Evolutionary conservation across 2,888 invertebrate genomes (phyloP), one percentile per base, ranked within the genome.

Genomic region (Caradrina kadenii): DNA sequence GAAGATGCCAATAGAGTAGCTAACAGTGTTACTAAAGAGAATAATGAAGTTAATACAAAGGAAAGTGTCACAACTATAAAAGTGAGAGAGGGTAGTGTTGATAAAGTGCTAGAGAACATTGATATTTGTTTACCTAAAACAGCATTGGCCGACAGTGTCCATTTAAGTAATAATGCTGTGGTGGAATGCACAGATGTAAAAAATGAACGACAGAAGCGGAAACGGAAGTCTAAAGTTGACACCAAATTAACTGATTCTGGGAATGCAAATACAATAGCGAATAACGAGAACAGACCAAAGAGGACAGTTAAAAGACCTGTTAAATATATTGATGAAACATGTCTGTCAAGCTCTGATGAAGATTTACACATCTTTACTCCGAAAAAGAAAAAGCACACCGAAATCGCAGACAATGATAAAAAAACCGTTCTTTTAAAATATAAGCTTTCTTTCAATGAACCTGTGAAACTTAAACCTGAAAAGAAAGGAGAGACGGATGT

Each of bases 331-430:
- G 92, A 94, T 72, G 90, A 93, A 81, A 80, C 85, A 54, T 75
- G 80, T 39, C 50, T 90, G 7, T 87, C 88, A 48, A 93, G 93
- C 87, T 94, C 94, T 64, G 95, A 95, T 90, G 96, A 96, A 75
- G 94, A 95, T 65, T 84, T 93, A 59, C 90, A 93, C 81, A 93
- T 95, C 42, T 94, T 95, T 83, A 94, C 94, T 58, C 93, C 94
- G 39, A 95, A 93, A 83, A 96, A 94, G 86, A 93, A 92, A 76
- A 89, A 85, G 50, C 82, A 75, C 26, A 21, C 67, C 50, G 78
- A 83, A 49, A 52, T 13, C 15, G 31, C 8, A 39, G 22, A 15
- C 11, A 59, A 61, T 62, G 42, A 55, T 11, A 65, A 55, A 62
- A 63, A 50, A 17, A 22, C 31, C 13, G 13, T 31, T 26, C 15